Conservation (phyloP, 2,797 vertebrate species). For the Pagetopsis macropterus region DNA sequence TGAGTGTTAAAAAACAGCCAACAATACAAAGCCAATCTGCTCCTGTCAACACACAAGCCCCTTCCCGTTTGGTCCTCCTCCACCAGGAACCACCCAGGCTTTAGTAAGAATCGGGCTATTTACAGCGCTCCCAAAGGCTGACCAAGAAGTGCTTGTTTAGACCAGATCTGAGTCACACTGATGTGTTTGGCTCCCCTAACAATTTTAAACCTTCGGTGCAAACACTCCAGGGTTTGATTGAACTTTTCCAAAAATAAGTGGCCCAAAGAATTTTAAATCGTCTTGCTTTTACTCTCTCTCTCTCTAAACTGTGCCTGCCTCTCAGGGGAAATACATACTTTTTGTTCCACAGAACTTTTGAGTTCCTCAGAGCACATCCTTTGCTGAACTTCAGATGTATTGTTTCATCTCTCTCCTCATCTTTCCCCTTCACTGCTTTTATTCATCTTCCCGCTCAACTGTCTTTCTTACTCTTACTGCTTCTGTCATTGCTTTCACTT, state of each 20-base stretch:
- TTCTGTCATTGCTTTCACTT: slow-evolving; percentile 14
- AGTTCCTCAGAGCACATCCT: slow-evolving; percentile 6
- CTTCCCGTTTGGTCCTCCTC: slow-evolving; percentile 14
- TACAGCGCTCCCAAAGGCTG: slow-evolving; percentile 18
- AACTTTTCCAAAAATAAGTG: slow-evolving; percentile 55
- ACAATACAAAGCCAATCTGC: not conserved
- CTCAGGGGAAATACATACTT: slow-evolving; percentile 21
- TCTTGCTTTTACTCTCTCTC: slow-evolving; percentile 30
- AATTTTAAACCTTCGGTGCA: slow-evolving; percentile 41
- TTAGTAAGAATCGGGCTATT: slow-evolving; percentile 17
- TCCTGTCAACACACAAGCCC: slow-evolving; percentile 12
- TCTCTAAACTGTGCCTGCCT: slow-evolving; percentile 19
- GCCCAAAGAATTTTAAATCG: slow-evolving; percentile 35
- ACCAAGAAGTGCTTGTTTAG: slow-evolving; percentile 32
- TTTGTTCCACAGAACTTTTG: slow-evolving; percentile 34
- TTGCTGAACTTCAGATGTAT: slow-evolving; percentile 36
- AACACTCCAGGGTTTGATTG: slow-evolving; percentile 45
- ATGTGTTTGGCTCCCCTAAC: slow-evolving; percentile 28
- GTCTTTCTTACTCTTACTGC: slow-evolving; percentile 36
- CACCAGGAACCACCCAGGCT: slow-evolving; percentile 20
- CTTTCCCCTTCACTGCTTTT: slow-evolving; percentile 25
- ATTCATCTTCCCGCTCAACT: slow-evolving; percentile 16
- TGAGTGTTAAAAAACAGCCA: not conserved
- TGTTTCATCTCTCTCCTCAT: slow-evolving; percentile 37
- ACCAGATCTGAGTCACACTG: slow-evolving; percentile 29